A percentile compares a stretch with the other conserved stretches of the same genome.
Evolutionary conservation across 2,797 vertebrate species (phyloP).

Genomic region (Poeciliopsis turneri): DNA sequence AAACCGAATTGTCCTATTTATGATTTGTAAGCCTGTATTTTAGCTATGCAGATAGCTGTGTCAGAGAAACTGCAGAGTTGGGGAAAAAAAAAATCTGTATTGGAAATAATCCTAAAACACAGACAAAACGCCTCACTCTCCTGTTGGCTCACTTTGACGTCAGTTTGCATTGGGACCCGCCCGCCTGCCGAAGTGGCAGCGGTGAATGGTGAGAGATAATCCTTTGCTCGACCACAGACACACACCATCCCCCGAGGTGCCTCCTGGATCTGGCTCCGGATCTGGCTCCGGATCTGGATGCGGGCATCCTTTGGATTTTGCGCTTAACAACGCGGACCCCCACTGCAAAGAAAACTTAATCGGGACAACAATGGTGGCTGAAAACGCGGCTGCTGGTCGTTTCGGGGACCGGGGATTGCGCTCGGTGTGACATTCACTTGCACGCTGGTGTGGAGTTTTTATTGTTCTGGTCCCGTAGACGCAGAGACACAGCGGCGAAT

Average conservation of each 20-base stretch:
- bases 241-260: constrained; percentile 47
- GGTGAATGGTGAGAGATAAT: constrained; percentile 76
- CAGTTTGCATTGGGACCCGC: constrained; percentile 71
- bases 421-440: constrained; percentile 77
- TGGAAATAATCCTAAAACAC: constrained; percentile 6
- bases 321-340: constrained; percentile 34
- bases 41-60: not conserved
- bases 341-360: constrained; percentile 49
- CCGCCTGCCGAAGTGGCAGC: constrained; percentile 73
- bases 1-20: not conserved
- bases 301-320: constrained; percentile 68
- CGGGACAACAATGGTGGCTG: constrained; percentile 72
- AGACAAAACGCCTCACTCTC: constrained; percentile 10
- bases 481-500: constrained; percentile 70
- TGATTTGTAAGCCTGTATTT: not conserved
- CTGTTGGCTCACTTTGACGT: constrained; percentile 74
- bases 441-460: constrained; percentile 69
- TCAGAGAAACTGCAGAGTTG: constrained; percentile 6
- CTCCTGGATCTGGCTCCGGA: constrained; percentile 33
- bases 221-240: constrained; percentile 44
- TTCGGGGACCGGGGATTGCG: constrained; percentile 60
- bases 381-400: constrained; percentile 59
- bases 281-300: constrained; percentile 70
- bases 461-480: constrained; percentile 76
- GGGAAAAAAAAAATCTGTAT: constrained; percentile 11